These are phyloP conservation scores for Ceriagrion tenellum DNA, from an alignment of 2,888 invertebrate genomes.

Conservation along the genomic window DNA sequence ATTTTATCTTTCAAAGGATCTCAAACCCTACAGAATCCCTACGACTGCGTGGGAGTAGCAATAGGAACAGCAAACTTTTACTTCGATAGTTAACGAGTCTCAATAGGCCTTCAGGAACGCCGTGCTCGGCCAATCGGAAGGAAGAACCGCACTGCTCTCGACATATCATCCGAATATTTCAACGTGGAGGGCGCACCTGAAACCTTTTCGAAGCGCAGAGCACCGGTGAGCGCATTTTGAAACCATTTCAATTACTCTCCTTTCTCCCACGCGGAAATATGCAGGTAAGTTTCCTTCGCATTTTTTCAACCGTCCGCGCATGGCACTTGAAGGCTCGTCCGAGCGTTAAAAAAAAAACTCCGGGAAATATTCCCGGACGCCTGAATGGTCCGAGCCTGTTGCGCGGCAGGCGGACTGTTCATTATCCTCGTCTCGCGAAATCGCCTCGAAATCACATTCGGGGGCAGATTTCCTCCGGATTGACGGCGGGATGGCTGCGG, in stretches of 20 bases:
- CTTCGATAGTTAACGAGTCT: too few relatives aligned
- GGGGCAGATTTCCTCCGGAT: not conserved
- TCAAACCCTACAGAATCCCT: too few relatives aligned
- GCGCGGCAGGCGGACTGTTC: not conserved
- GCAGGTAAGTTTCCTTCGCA: not conserved
- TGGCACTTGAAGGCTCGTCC: not conserved
- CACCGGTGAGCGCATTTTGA: not conserved
- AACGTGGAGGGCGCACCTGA: not conserved
- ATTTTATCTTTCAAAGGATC: too few relatives aligned
- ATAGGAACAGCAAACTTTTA: too few relatives aligned
- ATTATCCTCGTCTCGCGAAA: not conserved
- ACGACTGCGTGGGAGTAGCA: too few relatives aligned
- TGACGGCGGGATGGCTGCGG: not conserved
- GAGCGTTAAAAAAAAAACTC: not conserved
- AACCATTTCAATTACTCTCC: constrained; percentile 19
- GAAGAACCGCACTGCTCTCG: not conserved
- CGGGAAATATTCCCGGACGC: not conserved
- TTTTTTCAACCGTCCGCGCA: not conserved
- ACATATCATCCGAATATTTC: not conserved
- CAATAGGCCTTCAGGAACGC: not conserved
- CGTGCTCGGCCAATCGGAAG: too few relatives aligned
- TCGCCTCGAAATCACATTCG: not conserved
- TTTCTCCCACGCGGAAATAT: not conserved
- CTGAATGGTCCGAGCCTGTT: not conserved
- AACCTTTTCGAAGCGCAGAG: not conserved